These are phyloP conservation scores for Sweltsa coloradensis DNA, from an alignment of 1,140 invertebrate species.

Conservation along the genomic window DNA sequence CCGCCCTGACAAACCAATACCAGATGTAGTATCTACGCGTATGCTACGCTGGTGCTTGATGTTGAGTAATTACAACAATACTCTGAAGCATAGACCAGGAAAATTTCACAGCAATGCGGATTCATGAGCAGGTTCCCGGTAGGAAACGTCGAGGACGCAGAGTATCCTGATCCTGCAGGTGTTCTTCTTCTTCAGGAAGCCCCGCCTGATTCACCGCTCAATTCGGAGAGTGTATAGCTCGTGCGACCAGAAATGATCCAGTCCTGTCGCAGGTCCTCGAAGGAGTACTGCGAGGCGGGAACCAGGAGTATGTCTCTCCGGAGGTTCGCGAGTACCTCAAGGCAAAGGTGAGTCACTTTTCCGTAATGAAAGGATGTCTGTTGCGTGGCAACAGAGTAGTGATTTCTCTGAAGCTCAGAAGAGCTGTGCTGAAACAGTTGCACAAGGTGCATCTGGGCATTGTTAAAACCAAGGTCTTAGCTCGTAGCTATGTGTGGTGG, in stretches of 20 bases:
- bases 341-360: neutral
- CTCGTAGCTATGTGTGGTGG: slow-evolving; percentile 28
- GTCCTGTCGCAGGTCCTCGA: slow-evolving; percentile 3
- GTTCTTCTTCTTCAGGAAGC: slow-evolving; percentile 9
- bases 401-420: slow-evolving; percentile 20
- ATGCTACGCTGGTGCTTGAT: slow-evolving; percentile 13
- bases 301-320: neutral
- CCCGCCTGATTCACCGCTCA: slow-evolving; percentile 5
- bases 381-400: slow-evolving; percentile 18
- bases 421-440: slow-evolving; percentile 20
- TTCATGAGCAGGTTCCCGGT: slow-evolving; percentile 14
- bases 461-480: slow-evolving; percentile 27
- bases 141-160: slow-evolving; percentile 10
- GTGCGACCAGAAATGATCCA: slow-evolving; percentile 7
- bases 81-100: slow-evolving; percentile 12
- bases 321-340: too few species aligned
- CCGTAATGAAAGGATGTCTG: slow-evolving; percentile 8
- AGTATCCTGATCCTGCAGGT: neutral
- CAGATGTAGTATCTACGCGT: slow-evolving; percentile 20
- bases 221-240: neutral
- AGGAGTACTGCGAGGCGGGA: slow-evolving; percentile 8
- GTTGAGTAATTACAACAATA: slow-evolving; percentile 15
- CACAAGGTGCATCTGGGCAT: slow-evolving; percentile 27
- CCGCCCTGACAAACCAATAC: slow-evolving; percentile 16
- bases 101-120: slow-evolving; percentile 14